A percentile compares a stretch with the other conserved stretches of the same genome.
These are phyloP conservation scores for Cephus pygmeus DNA, from an alignment of 2,888 invertebrate genomes.

Conservation along the genomic window DNA sequence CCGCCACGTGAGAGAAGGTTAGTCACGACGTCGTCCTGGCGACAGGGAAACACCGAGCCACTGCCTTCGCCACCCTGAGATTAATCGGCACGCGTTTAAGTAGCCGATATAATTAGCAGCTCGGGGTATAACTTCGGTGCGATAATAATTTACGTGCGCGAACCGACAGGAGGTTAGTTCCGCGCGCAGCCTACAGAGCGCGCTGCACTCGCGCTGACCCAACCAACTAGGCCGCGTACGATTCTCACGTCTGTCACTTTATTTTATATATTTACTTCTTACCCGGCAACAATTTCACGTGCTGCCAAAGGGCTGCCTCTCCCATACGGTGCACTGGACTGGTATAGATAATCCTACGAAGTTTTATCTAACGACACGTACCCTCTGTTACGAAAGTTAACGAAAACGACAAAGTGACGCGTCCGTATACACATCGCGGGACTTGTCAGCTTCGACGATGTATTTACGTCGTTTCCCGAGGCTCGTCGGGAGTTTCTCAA, in stretches of 20 bases:
- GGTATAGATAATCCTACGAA: neutral
- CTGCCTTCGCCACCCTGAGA: constrained; percentile 1
- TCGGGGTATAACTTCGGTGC: neutral
- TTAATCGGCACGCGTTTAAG: neutral
- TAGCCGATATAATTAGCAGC: constrained; percentile 1
- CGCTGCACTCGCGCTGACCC: neutral
- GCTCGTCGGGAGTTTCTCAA: neutral
- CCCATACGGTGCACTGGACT: no score
- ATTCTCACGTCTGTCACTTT: neutral
- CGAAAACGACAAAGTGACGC: neutral
- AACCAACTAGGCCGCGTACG: neutral
- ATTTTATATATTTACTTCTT: neutral
- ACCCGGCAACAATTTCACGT: neutral
- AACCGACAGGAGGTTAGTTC: neutral
- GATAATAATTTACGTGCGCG: neutral
- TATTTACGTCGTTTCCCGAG: neutral
- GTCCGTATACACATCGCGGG: neutral
- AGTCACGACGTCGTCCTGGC: constrained; percentile 25
- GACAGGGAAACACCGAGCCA: neutral
- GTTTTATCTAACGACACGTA: neutral
- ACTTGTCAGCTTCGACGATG: neutral
- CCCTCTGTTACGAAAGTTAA: neutral
- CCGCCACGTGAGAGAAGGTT: constrained; percentile 14
- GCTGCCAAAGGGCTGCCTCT: neutral
- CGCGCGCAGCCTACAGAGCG: neutral